Base-by-base conservation (phyloP, 2,797 vertebrate genomes). In the Tolypeutes matacus region DNA sequence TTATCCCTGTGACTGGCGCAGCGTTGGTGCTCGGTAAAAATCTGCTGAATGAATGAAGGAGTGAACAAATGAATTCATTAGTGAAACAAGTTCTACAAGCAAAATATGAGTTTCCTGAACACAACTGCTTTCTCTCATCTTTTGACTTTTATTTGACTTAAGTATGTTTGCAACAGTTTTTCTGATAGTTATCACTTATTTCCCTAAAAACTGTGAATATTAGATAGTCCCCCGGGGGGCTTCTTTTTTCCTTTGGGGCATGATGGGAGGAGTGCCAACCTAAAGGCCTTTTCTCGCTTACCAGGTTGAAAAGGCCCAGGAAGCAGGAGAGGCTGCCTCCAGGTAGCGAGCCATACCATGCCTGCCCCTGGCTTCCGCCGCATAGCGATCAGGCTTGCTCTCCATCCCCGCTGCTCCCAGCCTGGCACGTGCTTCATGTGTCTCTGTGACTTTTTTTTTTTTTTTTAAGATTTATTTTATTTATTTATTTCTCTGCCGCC, bases 201-300 rank as follows among this genome's bases (percentile, higher is more conserved):
- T 56, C 25, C 70, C 53, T 92, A 91, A 86, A 82, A 83, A 25
- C 76, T 78, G 27, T 91, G 62, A 62, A 42, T 96, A 81, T 75
- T 67, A 84, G 13, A n/a, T n/a, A 80, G 39, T 39, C 70, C 75
- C 78, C 81, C 9, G 18, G 77, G 73, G 39, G 42, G 64, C 34
- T 36, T 60, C 15, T 49, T 46, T 42, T 51, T 49, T 58, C 53
- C 27, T n/a, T 20, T 53, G 76, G 73, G 84, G 3, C 53, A 67
- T 76, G 69, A 0, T 64, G 69, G 58, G 73, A 89, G 64, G 75
- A 56, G 17, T 67, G 60, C 94, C 78, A 75, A 21, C n/a, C 64
- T 34, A 70, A 72, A 81, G 62, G 42, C 65, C 62, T 96, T 76
- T 89, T 86, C 75, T 85, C 86, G 81, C 85, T 46, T 80, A 75